Evolutionary conservation across 1,140 invertebrate genomes (phyloP).

Genomic region (Triops cancriformis): DNA sequence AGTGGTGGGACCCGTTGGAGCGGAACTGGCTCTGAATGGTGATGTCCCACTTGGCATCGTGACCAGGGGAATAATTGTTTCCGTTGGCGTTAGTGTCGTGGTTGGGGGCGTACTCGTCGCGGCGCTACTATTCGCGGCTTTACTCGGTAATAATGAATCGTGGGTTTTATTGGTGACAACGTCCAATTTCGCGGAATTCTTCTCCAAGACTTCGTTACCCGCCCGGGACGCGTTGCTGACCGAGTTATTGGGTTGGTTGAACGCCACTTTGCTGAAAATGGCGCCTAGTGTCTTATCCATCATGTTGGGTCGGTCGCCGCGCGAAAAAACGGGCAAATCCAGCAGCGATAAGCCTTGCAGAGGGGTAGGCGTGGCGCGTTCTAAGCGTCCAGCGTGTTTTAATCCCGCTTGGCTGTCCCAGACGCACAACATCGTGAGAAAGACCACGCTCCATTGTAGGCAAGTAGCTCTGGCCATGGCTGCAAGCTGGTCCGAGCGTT

Average conservation of each 20-base stretch:
- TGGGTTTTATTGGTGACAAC: neutral
- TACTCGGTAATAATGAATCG: neutral
- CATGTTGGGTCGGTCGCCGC: conserved; percentile 27
- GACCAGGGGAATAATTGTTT: neutral
- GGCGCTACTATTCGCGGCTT: conserved; percentile 19
- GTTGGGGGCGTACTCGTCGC: conserved; percentile 16
- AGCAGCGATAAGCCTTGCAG: conserved; percentile 24
- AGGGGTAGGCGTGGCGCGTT: conserved; percentile 4
- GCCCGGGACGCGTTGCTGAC: conserved; percentile 20
- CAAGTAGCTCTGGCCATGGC: neutral
- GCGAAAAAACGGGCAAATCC: conserved; percentile 28
- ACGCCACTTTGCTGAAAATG: conserved; percentile 57
- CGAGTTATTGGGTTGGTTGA: conserved; percentile 36
- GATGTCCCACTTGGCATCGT: neutral
- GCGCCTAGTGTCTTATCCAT: conserved; percentile 54
- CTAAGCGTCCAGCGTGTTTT: neutral
- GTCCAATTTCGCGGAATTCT: neutral
- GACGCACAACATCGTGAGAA: neutral
- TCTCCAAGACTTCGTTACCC: neutral
- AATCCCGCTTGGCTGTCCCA: neutral
- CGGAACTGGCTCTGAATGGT: neutral
- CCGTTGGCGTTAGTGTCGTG: conserved; percentile 23
- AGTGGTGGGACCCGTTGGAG: neutral
- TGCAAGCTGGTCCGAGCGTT: neutral
- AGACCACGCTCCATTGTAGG: neutral